Base-by-base conservation (phyloP, 2,113 vertebrate genomes). In the Scomber japonicus region DNA sequence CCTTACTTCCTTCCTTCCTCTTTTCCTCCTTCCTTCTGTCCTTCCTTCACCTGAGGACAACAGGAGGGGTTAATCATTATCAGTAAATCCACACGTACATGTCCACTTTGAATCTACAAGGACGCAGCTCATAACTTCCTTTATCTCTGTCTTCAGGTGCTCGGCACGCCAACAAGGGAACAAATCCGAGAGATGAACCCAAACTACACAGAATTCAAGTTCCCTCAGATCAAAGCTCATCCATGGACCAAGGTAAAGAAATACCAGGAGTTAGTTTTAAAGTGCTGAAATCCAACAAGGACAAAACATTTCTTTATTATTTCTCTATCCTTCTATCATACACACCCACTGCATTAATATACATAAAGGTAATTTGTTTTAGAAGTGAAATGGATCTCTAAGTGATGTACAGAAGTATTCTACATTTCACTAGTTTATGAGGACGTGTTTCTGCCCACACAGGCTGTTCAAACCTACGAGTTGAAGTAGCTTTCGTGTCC, bases 101-200 rank as follows among this genome's bases (percentile, higher is more conserved):
- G 15, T 5, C 2, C 10, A 11, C 1, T n/a, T 11, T 44, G 11
- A 21, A 21, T 55, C 44, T 19, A 5, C 12, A 27, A 27, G 59
- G 45, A 48, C 49, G 1, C 27, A 10, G 27, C 64, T 75, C 17
- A 46, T 14, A 27, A 12, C 30, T 21, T 44, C 30, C 5, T 40
- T 40, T 40, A 40, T 40, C 35, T 40, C 1, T 40, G 9, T 69
- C 31, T 11, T 56, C 80, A 98, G 97, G 97, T 98, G 89, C 92
- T 98, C 92, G 97, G 97, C 81, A 98, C 97, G 31, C 97, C 97
- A 24, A 98, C 97, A 35, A 94, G 97, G 94, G 97, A 97, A 92
- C 97, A 98, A 92, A 98, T 98, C 82, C 92, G 97, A 80, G 97
- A 98, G 91, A 98, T 98, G 97, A 98, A 98, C 92, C 97, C 97